Base-by-base conservation (phyloP, 2,888 invertebrate genomes). In the Odontomyia ornata region DNA sequence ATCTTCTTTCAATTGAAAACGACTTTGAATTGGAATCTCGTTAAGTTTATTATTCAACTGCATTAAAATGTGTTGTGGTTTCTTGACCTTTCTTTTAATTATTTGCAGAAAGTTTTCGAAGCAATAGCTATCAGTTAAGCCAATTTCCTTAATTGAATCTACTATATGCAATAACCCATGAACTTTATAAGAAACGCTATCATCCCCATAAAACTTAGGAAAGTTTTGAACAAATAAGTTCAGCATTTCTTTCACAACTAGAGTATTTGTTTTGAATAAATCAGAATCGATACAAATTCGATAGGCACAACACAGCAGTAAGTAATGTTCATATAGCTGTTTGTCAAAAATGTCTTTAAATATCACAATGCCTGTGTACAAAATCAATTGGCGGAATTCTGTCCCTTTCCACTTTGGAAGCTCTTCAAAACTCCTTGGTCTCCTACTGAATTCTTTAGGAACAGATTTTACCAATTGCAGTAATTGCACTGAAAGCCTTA, bases 121-220 rank as follows among this genome's bases (percentile, higher is more conserved):
- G n/a, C n/a, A n/a, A n/a, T n/a, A n/a, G n/a, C 65, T 79, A 76
- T 43, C 77, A n/a, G n/a, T n/a, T n/a, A n/a, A n/a, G n/a, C n/a
- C n/a, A n/a, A n/a, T n/a, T n/a, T n/a, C n/a, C n/a, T n/a, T n/a
- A n/a, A n/a, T 36, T 62, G 56, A 73, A 5, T 78, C 77, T 5
- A 65, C n/a, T 30, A 77, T 1, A 79, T 80, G 80, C 9, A 80
- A 43, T n/a, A 80, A 62, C 46, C 72, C 75, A 69, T 79, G 79
- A 1, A 79, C 78, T n/a, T 77, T 79, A 52, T 77, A 79, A 11
- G 75, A 72, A 23, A 79, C 76, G 52, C 77, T 77, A 27, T 79
- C 78, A 4, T 77, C 56, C 9, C 64, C 79, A 76, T 78, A 80
- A 60, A 79, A 62, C 77, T 76, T 25, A 30, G 77, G 76, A 64